Evolutionary conservation across 1,140 invertebrate genomes (phyloP), one percentile per base, ranked within the genome.

Genomic region (Portunus trituberculatus): DNA sequence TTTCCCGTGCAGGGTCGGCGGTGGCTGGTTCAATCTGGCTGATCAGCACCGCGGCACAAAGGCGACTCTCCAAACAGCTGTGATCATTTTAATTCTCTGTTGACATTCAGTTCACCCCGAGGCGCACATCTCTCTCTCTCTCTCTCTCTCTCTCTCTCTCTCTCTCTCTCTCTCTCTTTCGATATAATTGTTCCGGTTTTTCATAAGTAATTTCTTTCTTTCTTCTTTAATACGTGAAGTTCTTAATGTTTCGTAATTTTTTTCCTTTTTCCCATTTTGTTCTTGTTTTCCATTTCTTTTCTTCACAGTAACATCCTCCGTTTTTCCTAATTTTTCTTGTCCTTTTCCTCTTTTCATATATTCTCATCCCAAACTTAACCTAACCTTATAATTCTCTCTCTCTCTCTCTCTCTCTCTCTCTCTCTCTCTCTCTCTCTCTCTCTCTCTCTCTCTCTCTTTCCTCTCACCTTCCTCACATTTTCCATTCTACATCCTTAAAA

Each of bases 151-250:
- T 76, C 67, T 76, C 67, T 76, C 67, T 76, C 67, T 76, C 67
- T 76, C 67, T 76, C 67, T 76, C 67, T 76, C 67, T 76, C 67
- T 76, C 67, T 76, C 67, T 76, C 67, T 76, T 25, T 76, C 67
- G 12, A 8, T 76, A 12, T 76, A 20, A 12, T n/a, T 76, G 14
- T n/a, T 76, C 67, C 67, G 12, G 12, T 76, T n/a, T n/a, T 7
- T 76, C 20, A 25, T n/a, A 76, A n/a, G n/a, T 39, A 39, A 7
- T 76, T 59, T 76, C 6, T 76, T 76, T 76, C n/a, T n/a, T n/a
- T 76, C 67, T 20, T 76, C n/a, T 76, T n/a, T 76, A n/a, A 7
- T 76, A 20, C 67, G 20, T 76, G 4, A 25, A 59, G 12, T 10
- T 14, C 48, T 52, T 59, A 14, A 59, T 59, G 1, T 10, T 0